These are phyloP conservation scores for Poeciliopsis paucimaculata DNA, from an alignment of 2,797 vertebrate genomes.

Conservation along the genomic window DNA sequence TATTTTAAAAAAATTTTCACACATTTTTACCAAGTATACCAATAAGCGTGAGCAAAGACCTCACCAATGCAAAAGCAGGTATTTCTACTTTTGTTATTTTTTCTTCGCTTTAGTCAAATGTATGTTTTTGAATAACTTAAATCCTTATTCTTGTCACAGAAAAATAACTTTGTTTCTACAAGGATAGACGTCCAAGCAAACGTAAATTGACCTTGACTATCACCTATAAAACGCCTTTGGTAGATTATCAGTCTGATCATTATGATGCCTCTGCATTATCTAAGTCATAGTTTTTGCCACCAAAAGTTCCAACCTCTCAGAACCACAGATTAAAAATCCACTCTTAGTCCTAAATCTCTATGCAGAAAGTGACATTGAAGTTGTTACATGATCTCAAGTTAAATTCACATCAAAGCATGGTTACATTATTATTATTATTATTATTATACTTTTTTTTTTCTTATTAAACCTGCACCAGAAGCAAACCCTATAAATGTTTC, in stretches of 20 bases:
- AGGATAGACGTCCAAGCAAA: neutral
- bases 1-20: neutral
- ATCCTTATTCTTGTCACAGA: neutral
- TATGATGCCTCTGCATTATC: constrained; percentile 18
- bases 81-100: neutral
- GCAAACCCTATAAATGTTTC: constrained; percentile 43
- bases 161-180: neutral
- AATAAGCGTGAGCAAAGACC: neutral
- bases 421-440: constrained; percentile 27
- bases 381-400: constrained; percentile 46
- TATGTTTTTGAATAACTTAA: neutral
- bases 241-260: neutral
- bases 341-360: constrained; percentile 29
- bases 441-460: constrained; percentile 9
- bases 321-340: constrained; percentile 33
- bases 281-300: constrained; percentile 31
- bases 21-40: neutral
- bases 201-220: neutral
- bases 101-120: neutral
- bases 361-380: constrained; percentile 40
- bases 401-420: constrained; percentile 75
- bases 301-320: constrained; percentile 38
- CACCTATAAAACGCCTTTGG: constrained; percentile 3
- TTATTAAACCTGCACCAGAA: constrained; percentile 57
- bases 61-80: neutral